A percentile compares a stretch with the other conserved stretches of the same genome.
These are phyloP conservation scores for Xestia rhomboidea DNA, from an alignment of 2,888 invertebrate genomes.

Conservation along the genomic window DNA sequence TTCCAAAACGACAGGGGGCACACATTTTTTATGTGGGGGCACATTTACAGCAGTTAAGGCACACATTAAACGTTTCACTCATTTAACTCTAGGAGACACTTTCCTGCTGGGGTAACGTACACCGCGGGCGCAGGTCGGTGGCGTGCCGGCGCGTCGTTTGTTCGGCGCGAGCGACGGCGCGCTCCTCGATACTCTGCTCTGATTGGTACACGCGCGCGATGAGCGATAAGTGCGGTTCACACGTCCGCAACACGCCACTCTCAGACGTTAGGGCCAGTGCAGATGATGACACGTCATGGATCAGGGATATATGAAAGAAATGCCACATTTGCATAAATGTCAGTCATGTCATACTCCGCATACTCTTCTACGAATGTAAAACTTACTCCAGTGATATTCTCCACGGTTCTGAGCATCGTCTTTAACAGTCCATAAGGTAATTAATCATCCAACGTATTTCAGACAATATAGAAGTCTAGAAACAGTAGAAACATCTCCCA, in stretches of 20 bases:
- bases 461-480: background rate
- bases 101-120: too few relatives aligned
- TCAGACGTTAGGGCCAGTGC: conserved; percentile 19
- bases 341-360: too few relatives aligned
- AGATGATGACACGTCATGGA: background rate
- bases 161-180: conserved; percentile 59
- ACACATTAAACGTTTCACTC: too few relatives aligned
- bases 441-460: background rate
- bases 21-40: too few relatives aligned
- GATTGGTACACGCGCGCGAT: conserved; percentile 65
- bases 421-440: background rate
- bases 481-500: background rate
- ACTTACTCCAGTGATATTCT: background rate
- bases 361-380: background rate
- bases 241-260: conserved; percentile 45
- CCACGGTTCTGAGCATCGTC: background rate
- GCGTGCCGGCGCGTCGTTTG: conserved; percentile 69
- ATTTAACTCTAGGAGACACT: too few relatives aligned
- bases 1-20: too few relatives aligned
- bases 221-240: conserved; percentile 58
- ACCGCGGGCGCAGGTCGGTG: conserved; percentile 29
- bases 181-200: conserved; percentile 61
- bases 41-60: too few relatives aligned
- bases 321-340: background rate
- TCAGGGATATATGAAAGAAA: background rate